A percentile compares a stretch with the other conserved stretches of the same genome.
phyloP scores from a whole-genome alignment of 2,797 vertebrate genomes.

The Esox lucius region DNA sequence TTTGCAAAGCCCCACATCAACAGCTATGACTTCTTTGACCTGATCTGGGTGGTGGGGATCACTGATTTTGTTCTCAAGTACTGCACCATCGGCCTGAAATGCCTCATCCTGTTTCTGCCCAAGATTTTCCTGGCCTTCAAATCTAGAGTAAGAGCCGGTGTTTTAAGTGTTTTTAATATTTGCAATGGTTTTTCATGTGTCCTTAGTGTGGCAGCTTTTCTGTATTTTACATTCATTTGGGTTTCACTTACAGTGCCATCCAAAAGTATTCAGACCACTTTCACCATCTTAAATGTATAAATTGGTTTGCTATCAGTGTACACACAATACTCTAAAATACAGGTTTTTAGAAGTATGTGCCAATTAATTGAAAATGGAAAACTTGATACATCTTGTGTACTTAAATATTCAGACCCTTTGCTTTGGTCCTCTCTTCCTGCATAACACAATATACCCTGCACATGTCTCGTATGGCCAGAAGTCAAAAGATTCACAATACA shows the following conservation, averaged over 20 bases:
- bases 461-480: neutral
- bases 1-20: conserved; percentile 92
- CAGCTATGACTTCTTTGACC: conserved; percentile 91
- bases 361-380: too few relatives aligned
- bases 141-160: conserved; percentile 82
- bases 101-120: conserved; percentile 88
- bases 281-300: too few relatives aligned
- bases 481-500: neutral
- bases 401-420: too few relatives aligned
- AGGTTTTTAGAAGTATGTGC: too few relatives aligned
- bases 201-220: neutral
- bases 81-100: conserved; percentile 91
- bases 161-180: neutral
- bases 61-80: conserved; percentile 96
- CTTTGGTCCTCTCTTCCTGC: conserved; percentile 73
- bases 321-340: too few relatives aligned
- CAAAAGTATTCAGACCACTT: too few relatives aligned
- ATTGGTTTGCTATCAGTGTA: too few relatives aligned
- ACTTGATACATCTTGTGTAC: too few relatives aligned
- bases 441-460: conserved; percentile 6
- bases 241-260: conserved; percentile 9
- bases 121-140: conserved; percentile 94
- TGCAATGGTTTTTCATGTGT: neutral
- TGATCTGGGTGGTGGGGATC: conserved; percentile 95
- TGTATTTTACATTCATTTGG: neutral